Evolutionary conservation across 64 coral and sea anemone species (phyloP), one percentile per base, ranked within the genome.

Genomic region (Actinia tenebrosa): DNA sequence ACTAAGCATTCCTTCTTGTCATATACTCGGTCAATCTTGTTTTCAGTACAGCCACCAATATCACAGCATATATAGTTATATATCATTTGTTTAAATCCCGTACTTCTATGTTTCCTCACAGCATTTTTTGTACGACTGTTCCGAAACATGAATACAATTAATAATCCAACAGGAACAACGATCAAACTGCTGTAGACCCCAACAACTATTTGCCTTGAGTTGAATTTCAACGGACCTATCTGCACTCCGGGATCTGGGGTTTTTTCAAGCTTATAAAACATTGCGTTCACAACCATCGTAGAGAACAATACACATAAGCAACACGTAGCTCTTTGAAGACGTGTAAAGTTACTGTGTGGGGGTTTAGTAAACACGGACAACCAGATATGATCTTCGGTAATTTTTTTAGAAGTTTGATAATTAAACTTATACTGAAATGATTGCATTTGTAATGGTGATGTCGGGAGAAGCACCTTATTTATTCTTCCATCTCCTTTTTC

Each of bases 351-450:
- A 84, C 80, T 87, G 69, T 53, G 82, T 3, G 90, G 88, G 3
- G 91, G 87, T 63, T 92, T 96, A 52, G 87, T 92, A 50, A 92
- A 16, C 37, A 96, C 94, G 1, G 94, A 96, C n/a, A 96, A 19
- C 94, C 94, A 96, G 23, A 96, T 25, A 63, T 96, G 94, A 22
- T 86, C 90, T 27, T 96, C 94, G 8, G 91, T 75, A 47, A 96
- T 77, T 16, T 77, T 90, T 44, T 78, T 87, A 56, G 90, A 85
- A 16, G 87, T 62, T 89, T 77, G 71, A 7, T 54, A 79, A 78
- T 92, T 89, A 15, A 92, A 89, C 30, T 89, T 78, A 72, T 95
- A 68, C 22, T 60, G 91, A 60, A 95, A 95, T 25, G 86, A 58
- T 47, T 83, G 56, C 42, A 88, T 69, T 71, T 95, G 89, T 13